A percentile compares a stretch with the other conserved stretches of the same genome.
phyloP scores from a whole-genome alignment of 2,888 invertebrate genomes.

The Nyleta sp. region DNA sequence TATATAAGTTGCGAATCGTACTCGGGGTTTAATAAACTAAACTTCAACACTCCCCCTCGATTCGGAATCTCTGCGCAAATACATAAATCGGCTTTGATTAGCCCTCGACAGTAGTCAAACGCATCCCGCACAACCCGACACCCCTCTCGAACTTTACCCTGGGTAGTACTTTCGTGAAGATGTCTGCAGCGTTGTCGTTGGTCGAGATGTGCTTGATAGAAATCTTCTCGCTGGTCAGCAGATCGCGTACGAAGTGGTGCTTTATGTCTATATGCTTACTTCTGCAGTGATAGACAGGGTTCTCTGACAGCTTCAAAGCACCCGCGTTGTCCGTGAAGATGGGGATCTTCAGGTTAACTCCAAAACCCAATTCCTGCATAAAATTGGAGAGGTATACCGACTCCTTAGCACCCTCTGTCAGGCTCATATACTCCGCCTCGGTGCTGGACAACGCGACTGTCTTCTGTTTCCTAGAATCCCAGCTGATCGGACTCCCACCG shows the following conservation, averaged over 20 bases:
- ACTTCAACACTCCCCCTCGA: background rate
- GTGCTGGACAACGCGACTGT: conserved; percentile 9
- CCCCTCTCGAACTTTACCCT: background rate
- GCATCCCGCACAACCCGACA: background rate
- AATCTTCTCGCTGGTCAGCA: too few species aligned
- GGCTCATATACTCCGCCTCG: conserved; percentile 8
- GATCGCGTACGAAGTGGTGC: too few species aligned
- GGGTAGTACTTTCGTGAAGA: background rate
- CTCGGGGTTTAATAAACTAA: too few species aligned
- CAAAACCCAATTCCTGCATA: background rate
- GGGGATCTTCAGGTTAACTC: background rate
- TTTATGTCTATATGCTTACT: too few species aligned
- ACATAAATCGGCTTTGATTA: too few species aligned
- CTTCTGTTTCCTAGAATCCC: conserved; percentile 13
- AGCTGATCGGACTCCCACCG: background rate
- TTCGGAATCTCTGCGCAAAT: background rate
- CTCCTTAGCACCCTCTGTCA: conserved; percentile 1
- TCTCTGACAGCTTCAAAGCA: background rate
- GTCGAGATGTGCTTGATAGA: background rate
- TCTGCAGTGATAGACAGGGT: too few species aligned
- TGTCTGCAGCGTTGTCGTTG: background rate
- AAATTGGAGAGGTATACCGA: background rate
- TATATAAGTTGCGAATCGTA: too few species aligned
- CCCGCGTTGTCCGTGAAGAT: background rate
- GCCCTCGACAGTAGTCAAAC: too few species aligned